phyloP scores from a whole-genome alignment of 1,140 invertebrate species.

The Eriosoma lanigerum region DNA sequence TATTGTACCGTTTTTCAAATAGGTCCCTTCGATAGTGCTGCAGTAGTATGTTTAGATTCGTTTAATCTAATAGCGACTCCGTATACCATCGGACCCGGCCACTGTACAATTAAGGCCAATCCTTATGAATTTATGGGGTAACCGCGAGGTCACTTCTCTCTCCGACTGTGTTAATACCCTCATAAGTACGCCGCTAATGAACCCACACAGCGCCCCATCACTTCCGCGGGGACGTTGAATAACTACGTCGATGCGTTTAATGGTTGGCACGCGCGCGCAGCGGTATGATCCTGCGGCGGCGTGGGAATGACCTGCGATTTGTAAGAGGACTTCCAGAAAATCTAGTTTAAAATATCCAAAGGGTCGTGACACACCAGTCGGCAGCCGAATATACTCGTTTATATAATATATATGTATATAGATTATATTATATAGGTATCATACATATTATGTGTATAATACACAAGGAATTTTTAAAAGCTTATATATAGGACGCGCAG shows the following conservation, averaged over 20 bases:
- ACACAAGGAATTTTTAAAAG: slow-evolving; percentile 13
- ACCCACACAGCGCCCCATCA: slow-evolving; percentile 5
- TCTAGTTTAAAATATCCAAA: slow-evolving; percentile 12
- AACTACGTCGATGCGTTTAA: slow-evolving; percentile 34
- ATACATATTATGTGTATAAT: too few relatives aligned
- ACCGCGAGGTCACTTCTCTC: not conserved
- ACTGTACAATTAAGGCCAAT: not conserved
- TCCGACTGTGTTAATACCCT: slow-evolving; percentile 14
- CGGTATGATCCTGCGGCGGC: too few relatives aligned
- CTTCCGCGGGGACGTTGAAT: slow-evolving; percentile 26
- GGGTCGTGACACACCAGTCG: not conserved
- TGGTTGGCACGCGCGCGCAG: not conserved
- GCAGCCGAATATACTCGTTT: too few relatives aligned
- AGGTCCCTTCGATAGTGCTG: not conserved
- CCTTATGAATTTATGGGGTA: slow-evolving; percentile 44
- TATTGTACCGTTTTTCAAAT: slow-evolving; percentile 39
- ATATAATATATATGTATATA: too few relatives aligned
- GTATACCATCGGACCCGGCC: not conserved
- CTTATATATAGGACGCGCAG: not conserved
- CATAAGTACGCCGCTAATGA: slow-evolving; percentile 30
- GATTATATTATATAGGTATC: too few relatives aligned
- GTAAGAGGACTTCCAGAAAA: not conserved
- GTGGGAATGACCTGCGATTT: not conserved
- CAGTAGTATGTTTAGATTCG: not conserved
- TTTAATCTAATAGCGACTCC: slow-evolving; percentile 25